phyloP scores from a whole-genome alignment of 2,888 invertebrate species.

The Didymodactylos carnosus region DNA sequence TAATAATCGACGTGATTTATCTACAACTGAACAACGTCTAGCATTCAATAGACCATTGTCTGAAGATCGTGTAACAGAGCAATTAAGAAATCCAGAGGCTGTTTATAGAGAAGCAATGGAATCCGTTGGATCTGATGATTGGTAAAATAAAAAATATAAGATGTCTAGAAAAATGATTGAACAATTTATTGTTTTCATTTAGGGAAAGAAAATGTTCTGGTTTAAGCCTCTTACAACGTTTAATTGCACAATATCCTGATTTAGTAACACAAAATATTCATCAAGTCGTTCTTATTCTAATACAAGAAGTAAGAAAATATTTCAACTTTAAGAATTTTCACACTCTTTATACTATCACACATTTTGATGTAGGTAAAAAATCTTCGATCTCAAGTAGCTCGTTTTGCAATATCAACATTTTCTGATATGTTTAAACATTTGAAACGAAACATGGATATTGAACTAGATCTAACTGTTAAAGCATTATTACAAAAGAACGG shows the following conservation, averaged over 20 bases:
- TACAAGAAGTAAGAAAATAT: constrained; percentile 44
- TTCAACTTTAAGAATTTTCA: constrained; percentile 33
- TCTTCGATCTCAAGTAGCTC: constrained; percentile 62
- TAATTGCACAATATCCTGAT: constrained; percentile 29
- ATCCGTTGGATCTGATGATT: constrained; percentile 3
- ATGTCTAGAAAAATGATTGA: too few relatives aligned
- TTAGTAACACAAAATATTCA: constrained; percentile 27
- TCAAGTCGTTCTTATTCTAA: constrained; percentile 26
- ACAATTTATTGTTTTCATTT: too few relatives aligned
- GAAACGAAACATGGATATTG: constrained; percentile 43
- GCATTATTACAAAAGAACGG: constrained; percentile 67
- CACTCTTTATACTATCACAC: neutral
- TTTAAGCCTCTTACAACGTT: constrained; percentile 26
- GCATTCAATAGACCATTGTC: neutral
- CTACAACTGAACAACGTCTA: neutral
- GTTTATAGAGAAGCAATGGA: constrained; percentile 11
- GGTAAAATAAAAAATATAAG: constrained; percentile 1
- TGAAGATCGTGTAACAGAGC: constrained; percentile 2
- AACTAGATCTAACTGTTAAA: constrained; percentile 62
- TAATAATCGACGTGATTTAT: neutral
- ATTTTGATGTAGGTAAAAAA: constrained; percentile 46
- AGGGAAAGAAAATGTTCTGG: constrained; percentile 35
- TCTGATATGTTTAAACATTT: constrained; percentile 51
- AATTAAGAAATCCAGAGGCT: constrained; percentile 7
- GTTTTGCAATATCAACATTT: constrained; percentile 62